Evolutionary conservation across 2,888 invertebrate species (phyloP).

Genomic region (Philopedon plagiatum): DNA sequence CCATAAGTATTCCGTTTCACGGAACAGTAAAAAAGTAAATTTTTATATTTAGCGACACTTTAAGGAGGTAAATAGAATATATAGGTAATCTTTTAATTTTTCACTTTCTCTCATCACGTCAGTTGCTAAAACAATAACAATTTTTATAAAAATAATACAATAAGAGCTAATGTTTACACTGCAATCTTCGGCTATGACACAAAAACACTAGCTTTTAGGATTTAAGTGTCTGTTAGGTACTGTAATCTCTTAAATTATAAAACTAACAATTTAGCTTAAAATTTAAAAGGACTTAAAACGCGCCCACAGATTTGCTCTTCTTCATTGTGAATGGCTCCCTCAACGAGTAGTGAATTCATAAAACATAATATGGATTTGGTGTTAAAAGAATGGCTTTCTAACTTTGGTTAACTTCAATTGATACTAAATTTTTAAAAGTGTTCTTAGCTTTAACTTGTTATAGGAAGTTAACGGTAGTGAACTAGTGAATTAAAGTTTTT

Average conservation of each 20-base stretch:
- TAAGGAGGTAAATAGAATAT: neutral
- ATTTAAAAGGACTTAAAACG: conserved; percentile 21
- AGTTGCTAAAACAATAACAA: conserved; percentile 7
- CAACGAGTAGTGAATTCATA: neutral
- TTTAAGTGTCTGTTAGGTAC: conserved; percentile 9
- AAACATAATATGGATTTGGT: neutral
- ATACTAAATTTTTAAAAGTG: conserved; percentile 22
- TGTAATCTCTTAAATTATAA: conserved; percentile 31
- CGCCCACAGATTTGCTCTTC: conserved; percentile 17
- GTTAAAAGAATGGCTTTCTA: no score
- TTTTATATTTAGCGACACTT: no score
- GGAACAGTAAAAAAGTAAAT: no score
- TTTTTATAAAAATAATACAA: neutral
- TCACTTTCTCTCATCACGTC: neutral
- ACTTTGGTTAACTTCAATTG: no score
- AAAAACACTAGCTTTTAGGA: conserved; percentile 12
- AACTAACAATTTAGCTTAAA: conserved; percentile 24
- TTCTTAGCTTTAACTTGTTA: conserved; percentile 1
- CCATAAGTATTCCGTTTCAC: no score
- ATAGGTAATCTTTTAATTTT: conserved; percentile 5
- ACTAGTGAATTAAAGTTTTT: neutral
- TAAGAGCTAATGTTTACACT: conserved; percentile 23
- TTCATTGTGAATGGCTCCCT: neutral
- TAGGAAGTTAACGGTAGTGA: neutral
- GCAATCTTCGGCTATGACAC: conserved; percentile 1